These are phyloP conservation scores for Leguminivora glycinivorella DNA, from an alignment of 1,140 invertebrate species.

Conservation along the genomic window DNA sequence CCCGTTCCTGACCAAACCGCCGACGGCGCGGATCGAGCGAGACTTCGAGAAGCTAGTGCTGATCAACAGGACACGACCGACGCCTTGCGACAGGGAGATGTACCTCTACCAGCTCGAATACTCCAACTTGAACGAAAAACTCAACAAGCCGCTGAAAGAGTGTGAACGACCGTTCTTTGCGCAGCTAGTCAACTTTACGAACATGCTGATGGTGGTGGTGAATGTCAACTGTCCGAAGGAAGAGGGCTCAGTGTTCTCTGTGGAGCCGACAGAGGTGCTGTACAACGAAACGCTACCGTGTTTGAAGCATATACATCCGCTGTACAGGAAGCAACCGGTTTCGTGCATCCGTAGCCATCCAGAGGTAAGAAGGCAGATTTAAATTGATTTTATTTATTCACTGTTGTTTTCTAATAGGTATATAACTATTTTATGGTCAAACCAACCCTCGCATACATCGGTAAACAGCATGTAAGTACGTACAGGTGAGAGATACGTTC, in stretches of 20 bases:
- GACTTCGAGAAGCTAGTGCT: conserved; percentile 81
- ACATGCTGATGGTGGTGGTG: conserved; percentile 90
- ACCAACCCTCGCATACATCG: too few species aligned
- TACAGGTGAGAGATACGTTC: too few species aligned
- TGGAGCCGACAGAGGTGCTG: conserved; percentile 82
- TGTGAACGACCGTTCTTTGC: conserved; percentile 87
- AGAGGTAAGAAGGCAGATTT: conserved; percentile 79
- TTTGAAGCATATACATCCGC: conserved; percentile 80
- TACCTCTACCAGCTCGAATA: conserved; percentile 67
- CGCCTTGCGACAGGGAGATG: conserved; percentile 88
- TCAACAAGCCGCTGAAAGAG: conserved; percentile 60
- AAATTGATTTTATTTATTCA: conserved; percentile 5
- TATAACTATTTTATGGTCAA: too few species aligned
- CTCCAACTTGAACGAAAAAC: conserved; percentile 64
- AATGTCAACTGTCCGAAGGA: conserved; percentile 82
- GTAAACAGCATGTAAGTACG: too few species aligned
- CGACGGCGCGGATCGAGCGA: conserved; percentile 76
- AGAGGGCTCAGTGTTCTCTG: conserved; percentile 71
- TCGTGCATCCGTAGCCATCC: conserved; percentile 86
- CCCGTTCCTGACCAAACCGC: conserved; percentile 63
- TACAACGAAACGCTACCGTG: conserved; percentile 84
- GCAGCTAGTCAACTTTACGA: conserved; percentile 89
- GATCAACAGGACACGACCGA: conserved; percentile 88
- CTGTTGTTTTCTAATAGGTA: too few species aligned
- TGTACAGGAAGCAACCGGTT: conserved; percentile 81